Evolutionary conservation across 2,797 vertebrate genomes (phyloP), one percentile per base, ranked within the genome.

Genomic region (Platalea minor): DNA sequence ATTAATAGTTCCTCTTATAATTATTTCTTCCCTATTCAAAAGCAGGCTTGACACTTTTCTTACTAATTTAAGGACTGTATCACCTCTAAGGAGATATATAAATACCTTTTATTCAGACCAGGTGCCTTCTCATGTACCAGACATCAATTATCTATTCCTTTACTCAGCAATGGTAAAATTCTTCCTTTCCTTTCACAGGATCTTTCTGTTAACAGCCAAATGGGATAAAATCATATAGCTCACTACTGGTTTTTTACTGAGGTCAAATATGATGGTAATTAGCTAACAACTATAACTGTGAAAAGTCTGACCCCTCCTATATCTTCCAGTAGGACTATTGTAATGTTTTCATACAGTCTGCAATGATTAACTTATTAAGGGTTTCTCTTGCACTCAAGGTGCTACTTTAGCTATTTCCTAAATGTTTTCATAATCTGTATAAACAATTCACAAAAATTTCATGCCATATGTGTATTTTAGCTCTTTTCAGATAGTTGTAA

Each of bases 221-320:
- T 43, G 37, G 17, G n/a, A 65, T 43, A 78, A 65, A 81, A 92
- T 41, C 11, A 41, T n/a, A n/a, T 11, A 41, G 17, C 8, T 77
- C 5, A 8, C 29, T 67, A 21, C 4, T 64, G 7, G 1, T 37
- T 72, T 79, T 67, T 67, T 17, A 33, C 13, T 0, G 0, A 65
- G 28, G 31, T 64, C 21, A 76, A 41, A 64, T 50, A 59, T 29
- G 13, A 43, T 13, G 28, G 23, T 14, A 37, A 60, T 45, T 64
- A 77, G 9, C 25, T 69, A 51, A 79, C 2, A 91, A 82, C 78
- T 57, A 18, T 17, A 77, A 28, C 9, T 37, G 7, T 50, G 39
- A 68, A 80, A 92, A 85, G 8, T 13, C 17, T 69, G 16, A 74
- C 8, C 4, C 9, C 8, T 67, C 23, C 54, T 25, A 35, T 20